Base-by-base conservation (phyloP, 1,140 invertebrate species). In the Bicyclus anynana region DNA sequence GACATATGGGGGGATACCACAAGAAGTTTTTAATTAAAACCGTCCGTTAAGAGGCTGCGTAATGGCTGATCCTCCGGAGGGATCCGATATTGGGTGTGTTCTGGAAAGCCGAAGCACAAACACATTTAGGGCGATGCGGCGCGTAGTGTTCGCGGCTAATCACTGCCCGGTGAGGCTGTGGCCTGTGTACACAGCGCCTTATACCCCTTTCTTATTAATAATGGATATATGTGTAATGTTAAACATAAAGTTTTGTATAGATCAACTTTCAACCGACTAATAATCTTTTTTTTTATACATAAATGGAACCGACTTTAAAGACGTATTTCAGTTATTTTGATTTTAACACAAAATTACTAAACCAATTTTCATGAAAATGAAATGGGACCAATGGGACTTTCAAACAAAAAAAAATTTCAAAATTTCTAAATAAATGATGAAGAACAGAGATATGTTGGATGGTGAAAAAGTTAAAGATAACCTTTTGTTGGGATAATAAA, bases 1-100 rank as follows among this genome's bases (percentile, higher is more conserved):
- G 71, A 73, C 77, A 82, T 79, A 84, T 83, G 80, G 10, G 7
- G n/a, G 37, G 73, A n/a, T 86, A 86, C 84, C 84, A 80, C 70
- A 87, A 85, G 83, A 88, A 88, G 83, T 88, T 88, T 88, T 88
- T 88, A 88, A 88, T 88, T 88, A 88, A 87, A 88, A 84, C 79
- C 78, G 83, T 77, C 73, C 66, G 81, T 77, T 86, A 88, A 86
- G 84, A 86, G 83, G 77, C 80, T 82, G 72, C 72, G 80, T 84
- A 86, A 86, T 84, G 76, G 80, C 76, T 74, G 75, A 84, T 79
- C 78, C 81, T 78, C 74, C 65, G 74, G 70, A 77, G 79, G 84
- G 82, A 75, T 70, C 73, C 74, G 74, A 80, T 85, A 84, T 87
- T 83, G 79, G 77, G 77, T 78, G 71, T 72, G 69, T 82, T 73